Base-by-base conservation (phyloP, 2,888 invertebrate genomes). In the Marronus borbonicus region DNA sequence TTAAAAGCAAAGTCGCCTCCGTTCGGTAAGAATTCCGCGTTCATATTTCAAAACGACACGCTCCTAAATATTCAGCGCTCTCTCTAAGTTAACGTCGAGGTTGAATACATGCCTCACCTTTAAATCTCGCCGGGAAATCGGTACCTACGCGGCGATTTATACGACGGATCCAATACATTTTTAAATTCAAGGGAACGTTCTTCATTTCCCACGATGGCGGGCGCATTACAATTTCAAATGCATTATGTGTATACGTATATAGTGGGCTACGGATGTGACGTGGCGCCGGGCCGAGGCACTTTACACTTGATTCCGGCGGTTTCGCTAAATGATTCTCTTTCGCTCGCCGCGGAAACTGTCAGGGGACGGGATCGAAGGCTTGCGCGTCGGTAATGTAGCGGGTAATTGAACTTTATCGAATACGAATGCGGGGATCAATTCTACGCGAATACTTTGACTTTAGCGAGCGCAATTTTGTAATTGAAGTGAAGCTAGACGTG, bases 201-300 rank as follows among this genome's bases (percentile, higher is more conserved):
- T 55, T 55, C 65, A 17, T 65, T 39, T 44, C 36, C 65, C n/a
- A 4, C 1, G 36, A 14, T 65, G 44, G 44, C 44, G 44, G 44
- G 65, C 39, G 65, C 39, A 39, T 65, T 65, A 65, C 65, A 39
- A 65, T 65, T 65, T 39, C 36, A 36, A 65, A 65, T 65, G 65
- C 65, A 65, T 65, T 39, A 39, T 17, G 17, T 65, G 5, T 5
- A 36, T 36, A 31, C 5, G 5, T 31, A 31, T 31, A 12, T 2
- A 17, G 65, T n/a, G 65, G 39, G 36, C 36, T 14, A 17, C 20
- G 17, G 5, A 55, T 55, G 55, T 55, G 55, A 55, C 55, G 44
- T 12, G 2, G 12, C 31, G 31, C 5, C 5, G n/a, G 55, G 20
- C n/a, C 52, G 20, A 55, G 20, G 3, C 8, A 55, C 17, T 55